These are phyloP conservation scores for Ranitomeya imitator DNA, from an alignment of 2,113 vertebrate genomes.

Conservation along the genomic window DNA sequence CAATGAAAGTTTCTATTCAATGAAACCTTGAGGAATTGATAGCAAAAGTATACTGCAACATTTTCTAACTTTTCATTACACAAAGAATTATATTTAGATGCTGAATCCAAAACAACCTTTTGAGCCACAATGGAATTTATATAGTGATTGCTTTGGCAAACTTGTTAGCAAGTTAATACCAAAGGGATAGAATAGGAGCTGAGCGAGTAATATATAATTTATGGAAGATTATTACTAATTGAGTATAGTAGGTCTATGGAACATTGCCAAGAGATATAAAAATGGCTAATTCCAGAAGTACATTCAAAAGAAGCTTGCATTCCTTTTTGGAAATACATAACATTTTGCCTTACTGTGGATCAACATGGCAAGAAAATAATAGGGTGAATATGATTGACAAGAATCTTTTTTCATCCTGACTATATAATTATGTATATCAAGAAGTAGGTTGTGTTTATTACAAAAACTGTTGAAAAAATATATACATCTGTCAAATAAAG, in stretches of 20 bases:
- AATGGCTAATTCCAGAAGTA: not conserved
- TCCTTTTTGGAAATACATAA: not conserved
- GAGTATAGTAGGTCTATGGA: not conserved
- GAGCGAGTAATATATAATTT: not conserved
- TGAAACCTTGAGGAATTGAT: no score
- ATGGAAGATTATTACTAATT: no score
- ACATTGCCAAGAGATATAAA: not conserved
- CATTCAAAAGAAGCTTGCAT: not conserved
- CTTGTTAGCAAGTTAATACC: no score
- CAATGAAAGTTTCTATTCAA: no score
- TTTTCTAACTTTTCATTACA: no score
- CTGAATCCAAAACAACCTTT: no score
- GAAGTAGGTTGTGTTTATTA: not conserved
- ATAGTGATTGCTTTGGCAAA: no score
- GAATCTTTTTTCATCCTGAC: not conserved
- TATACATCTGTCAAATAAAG: not conserved
- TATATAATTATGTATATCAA: not conserved
- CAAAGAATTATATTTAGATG: no score
- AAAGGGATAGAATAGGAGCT: no score
- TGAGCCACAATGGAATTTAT: no score
- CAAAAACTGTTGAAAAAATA: not conserved
- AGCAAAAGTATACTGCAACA: no score
- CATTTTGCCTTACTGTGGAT: not conserved
- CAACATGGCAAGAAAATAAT: not conserved
- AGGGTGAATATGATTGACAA: not conserved